Conservation (phyloP, 2,797 vertebrate species). For the Typhlichthys eigenmanni region DNA sequence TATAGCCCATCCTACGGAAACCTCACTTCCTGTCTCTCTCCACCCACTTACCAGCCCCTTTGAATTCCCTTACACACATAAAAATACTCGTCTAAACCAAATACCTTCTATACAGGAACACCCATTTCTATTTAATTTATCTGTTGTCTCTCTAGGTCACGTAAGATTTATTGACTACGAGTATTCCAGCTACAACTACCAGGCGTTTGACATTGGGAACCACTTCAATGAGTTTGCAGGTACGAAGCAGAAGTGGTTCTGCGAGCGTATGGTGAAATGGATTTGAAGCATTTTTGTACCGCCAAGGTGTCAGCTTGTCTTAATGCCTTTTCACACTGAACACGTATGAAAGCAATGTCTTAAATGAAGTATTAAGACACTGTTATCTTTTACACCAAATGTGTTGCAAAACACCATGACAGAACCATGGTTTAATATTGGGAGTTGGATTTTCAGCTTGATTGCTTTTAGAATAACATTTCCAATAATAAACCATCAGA, state of each 20-base stretch:
- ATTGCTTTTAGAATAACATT: too few relatives aligned
- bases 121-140: background rate
- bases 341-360: too few relatives aligned
- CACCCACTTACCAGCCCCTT: background rate
- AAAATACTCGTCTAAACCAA: background rate
- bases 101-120: background rate
- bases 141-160: conserved; percentile 70
- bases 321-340: too few relatives aligned
- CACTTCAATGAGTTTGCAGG: conserved; percentile 99
- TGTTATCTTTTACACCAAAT: too few relatives aligned
- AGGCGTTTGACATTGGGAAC: conserved; percentile 97
- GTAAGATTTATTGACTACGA: conserved; percentile 96
- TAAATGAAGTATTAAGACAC: too few relatives aligned
- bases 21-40: background rate
- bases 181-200: conserved; percentile 97
- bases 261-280: background rate
- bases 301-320: too few relatives aligned
- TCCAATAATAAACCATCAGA: too few relatives aligned
- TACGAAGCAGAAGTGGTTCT: conserved; percentile 53
- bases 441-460: too few relatives aligned
- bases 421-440: too few relatives aligned
- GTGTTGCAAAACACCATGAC: too few relatives aligned
- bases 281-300: too few relatives aligned
- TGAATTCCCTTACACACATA: background rate
- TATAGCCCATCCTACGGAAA: background rate